Conservation (phyloP, 1,140 invertebrate species). For the Popillia japonica region DNA sequence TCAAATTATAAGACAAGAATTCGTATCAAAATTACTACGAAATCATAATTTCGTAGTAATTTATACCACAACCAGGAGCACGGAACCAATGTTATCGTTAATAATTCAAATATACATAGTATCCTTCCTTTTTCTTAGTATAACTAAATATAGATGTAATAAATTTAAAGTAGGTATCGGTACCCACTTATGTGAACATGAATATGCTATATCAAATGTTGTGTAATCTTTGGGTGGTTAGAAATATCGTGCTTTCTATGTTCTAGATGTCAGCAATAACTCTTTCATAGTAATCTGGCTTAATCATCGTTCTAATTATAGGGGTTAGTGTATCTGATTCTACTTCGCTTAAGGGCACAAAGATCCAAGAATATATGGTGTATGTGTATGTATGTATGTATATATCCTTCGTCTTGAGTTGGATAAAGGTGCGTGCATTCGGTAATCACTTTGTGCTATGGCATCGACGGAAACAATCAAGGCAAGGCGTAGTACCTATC, state of each 20-base stretch:
- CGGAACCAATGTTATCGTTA: no score
- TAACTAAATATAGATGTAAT: no score
- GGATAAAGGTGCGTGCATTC: constrained; percentile 20
- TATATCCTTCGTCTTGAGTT: background rate
- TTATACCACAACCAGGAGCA: no score
- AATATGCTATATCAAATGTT: background rate
- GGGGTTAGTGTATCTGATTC: constrained; percentile 13
- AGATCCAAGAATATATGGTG: background rate
- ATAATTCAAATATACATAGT: no score
- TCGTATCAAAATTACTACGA: no score
- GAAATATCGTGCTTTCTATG: constrained; percentile 18
- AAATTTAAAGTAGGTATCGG: background rate
- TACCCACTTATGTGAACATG: background rate
- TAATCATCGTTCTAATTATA: constrained; percentile 27
- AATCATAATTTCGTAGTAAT: no score
- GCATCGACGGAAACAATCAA: constrained; percentile 13
- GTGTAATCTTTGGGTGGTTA: background rate
- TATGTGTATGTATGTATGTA: background rate
- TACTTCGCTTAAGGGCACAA: background rate
- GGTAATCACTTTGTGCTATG: constrained; percentile 1
- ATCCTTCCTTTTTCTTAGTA: no score
- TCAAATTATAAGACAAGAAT: no score
- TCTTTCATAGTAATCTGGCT: constrained; percentile 15
- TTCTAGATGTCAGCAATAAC: constrained; percentile 6
- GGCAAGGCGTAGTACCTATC: background rate